Base-by-base conservation (phyloP, 35 echinoderm and acorn worm species). In the Chiridota heheva region DNA sequence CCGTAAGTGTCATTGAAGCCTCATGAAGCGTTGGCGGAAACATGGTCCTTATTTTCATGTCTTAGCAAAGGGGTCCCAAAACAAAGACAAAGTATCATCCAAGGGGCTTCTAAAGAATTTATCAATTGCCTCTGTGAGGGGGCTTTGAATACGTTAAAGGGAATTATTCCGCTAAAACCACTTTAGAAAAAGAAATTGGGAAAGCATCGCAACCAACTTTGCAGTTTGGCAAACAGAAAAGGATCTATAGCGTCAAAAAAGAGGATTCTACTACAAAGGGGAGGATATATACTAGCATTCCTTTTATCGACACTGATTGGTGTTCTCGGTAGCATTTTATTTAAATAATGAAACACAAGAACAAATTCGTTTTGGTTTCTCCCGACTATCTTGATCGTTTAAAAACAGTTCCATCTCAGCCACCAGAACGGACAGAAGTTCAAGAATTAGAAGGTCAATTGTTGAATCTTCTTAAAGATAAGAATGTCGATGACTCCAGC, bases 351-450 rank as follows among this genome's bases (percentile, higher is more conserved):
- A 48, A 56, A 51, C 4, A 77, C 20, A 58, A 25, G 13, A 77
- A 77, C 34, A 77, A 77, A n/a, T 20, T 56, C 3, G 73, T 77
- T n/a, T 25, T 77, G 44, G 73, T 77, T 15, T 51, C 73, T 3
- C 73, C 73, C 3, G 73, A 77, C 12, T 10, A 56, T 22, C 38
- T 56, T 24, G 73, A 77, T 2, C 69, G 69, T 7, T 36, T n/a
- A 72, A 72, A 72, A 72, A 15, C 16, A 2, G 36, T 16, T 43
- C 35, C 37, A 22, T n/a, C 69, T 4, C 5, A 45, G 45, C 20
- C 20, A n/a, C 34, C 34, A 32, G 69, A 72, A 72, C 20, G 45
- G 35, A 43, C 69, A 62, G n/a, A 8, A 62, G 58, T 62, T 6
- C 58, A 62, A 62, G 58, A 62, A 62, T 31, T 62, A 7, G 1